Evolutionary conservation across 2,888 invertebrate species (phyloP), one percentile per base, ranked within the genome.

Genomic region (Epistrophe eligans): DNA sequence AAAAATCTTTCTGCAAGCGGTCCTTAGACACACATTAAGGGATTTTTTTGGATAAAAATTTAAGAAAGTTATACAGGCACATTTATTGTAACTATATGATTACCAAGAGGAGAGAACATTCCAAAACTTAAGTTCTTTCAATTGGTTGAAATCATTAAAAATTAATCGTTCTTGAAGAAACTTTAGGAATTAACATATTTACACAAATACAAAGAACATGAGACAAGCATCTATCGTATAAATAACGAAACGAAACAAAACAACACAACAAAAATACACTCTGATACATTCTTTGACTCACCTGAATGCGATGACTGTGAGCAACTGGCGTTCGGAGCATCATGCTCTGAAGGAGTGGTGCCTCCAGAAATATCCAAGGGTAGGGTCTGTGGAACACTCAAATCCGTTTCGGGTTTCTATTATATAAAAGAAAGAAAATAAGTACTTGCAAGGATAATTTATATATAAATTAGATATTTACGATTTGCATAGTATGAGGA

Each of bases 401-500:
- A 91, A 89, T 93, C 93, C 72, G 91, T 91, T 90, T 93, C 93
- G 52, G 93, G 92, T 90, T 93, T 93, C 93, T 93, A 88, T 55
- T 9, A 9, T 35, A 35, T 32, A 6, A 4, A 32, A 89, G n/a
- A n/a, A 84, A 70, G 24, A 82, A 66, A 85, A 90, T 50, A 6
- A 50, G 76, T 58, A 83, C 52, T 10, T 32, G 11, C 19, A 35
- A n/a, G 15, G 5, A 32, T 17, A 1, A 9, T 15, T 35, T 11
- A 76, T 28, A 24, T 10, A 45, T 40, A 0, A 38, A 28, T 79
- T 55, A 57, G 35, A 52, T 76, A 79, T 45, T 80, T 88, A 88
- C 89, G 91, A 92, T 93, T 90, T 94, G 94, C 90, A 94, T 94
- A 43, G 93, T 93, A 89, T 93, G 93, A 88, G 93, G 91, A 87